Evolutionary conservation across 2,797 vertebrate species (phyloP), one percentile per base, ranked within the genome.

Genomic region (Sebastolobus alascanus): DNA sequence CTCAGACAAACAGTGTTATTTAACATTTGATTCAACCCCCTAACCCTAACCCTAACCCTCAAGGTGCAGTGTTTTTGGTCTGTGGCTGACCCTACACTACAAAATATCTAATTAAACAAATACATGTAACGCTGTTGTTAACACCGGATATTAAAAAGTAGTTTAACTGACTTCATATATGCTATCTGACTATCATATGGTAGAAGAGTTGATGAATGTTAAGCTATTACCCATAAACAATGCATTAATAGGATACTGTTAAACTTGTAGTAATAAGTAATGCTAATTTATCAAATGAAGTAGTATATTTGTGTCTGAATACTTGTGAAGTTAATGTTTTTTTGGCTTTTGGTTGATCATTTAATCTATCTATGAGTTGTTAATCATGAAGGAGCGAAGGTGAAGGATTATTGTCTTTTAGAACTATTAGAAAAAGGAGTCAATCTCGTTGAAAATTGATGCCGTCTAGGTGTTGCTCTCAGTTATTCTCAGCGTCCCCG

Each of bases 261-360:
- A 52, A 73, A 55, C 4, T 16, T 43, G 9, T 25, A 61, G 40
- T 27, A 52, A 38, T 55, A 11, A 61, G 25, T 25, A 61, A 61
- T 25, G 68, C 40, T 59, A 73, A 67, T 29, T 43, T 55, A 66
- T 61, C 8, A 63, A 68, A 63, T 40, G 7, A n/a, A 25, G 9
- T 20, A 25, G 14, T 54, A 54, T 54, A 58, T 35, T 27, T 72
- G 37, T 76, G 13, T 67, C 18, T 43, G 20, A 33, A 71, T 76
- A 65, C 7, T 50, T 65, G 31, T 75, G 25, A 50, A 60, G 18
- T 35, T 70, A 4, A 27, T 63, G 7, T 1, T 16, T 64, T 46
- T 68, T 61, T 35, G 43, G 8, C 12, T 33, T 63, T 35, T 16
- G 29, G 54, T 61, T 5, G 16, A 64, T 55, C 4, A 33, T 29